Base-by-base conservation (phyloP, 2,888 invertebrate genomes). In the Lasius platythorax region DNA sequence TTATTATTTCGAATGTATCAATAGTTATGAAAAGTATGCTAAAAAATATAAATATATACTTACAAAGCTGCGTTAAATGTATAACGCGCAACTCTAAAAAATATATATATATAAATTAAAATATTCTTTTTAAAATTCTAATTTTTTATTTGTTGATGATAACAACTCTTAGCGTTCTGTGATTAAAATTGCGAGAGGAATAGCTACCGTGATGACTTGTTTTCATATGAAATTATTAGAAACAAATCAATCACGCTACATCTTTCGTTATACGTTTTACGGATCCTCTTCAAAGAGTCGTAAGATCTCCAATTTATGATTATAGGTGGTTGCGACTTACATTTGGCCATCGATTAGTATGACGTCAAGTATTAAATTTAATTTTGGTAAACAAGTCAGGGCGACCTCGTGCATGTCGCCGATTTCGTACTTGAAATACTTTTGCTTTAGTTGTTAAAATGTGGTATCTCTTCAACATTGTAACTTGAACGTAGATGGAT, bases 291-390 rank as follows among this genome's bases (percentile, higher is more conserved):
- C 43, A 30, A 56, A 70, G 18, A 33, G 28, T 61, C 61, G 46
- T 58, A 73, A 56, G 1, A 56, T 23, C 12, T n/a, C 2, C 28
- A 61, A 79, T 61, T 73, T 79, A 72, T 46, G 72, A 43, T 46
- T 46, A 68, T 28, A 33, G 28, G 15, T 58, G 33, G 30, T 15
- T 61, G 43, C 30, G 23, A 23, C 15, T 58, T 46, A 15, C 78
- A 67, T 76, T 76, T 46, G 79, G 46, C 74, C 30, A 40, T 81
- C 46, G 61, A 81, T 81, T 46, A 81, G 61, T 46, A 11, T 81
- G 79, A 81, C 79, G 79, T 81, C 79, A 81, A 81, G 46, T 37
- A 61, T 74, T 61, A 61, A 50, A 81, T 74, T 61, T 73, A 81
- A 81, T 81, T 81, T 74, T 6, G 74, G 75, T 81, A 81, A 81